Conservation (phyloP, 2,888 invertebrate species). For the Apomyelois bistriatella region DNA sequence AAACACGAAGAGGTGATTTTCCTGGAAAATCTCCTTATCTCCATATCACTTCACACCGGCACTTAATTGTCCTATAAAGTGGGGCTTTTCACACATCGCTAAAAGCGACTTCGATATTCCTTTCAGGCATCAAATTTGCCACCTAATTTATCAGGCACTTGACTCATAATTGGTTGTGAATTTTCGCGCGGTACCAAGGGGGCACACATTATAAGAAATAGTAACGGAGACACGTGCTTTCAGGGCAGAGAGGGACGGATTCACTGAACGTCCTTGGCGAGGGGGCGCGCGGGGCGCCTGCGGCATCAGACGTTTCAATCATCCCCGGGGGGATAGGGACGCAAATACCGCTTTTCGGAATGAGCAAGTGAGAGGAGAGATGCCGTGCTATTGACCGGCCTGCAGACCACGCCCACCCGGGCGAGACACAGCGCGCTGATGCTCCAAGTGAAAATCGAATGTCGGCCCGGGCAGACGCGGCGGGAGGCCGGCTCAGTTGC, state of each 20-base stretch:
- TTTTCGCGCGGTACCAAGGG: slow-evolving; percentile 74
- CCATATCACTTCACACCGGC: slow-evolving; percentile 72
- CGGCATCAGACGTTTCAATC: slow-evolving; percentile 80
- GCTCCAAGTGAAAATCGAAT: slow-evolving; percentile 79
- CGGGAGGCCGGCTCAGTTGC: slow-evolving; percentile 52
- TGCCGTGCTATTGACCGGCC: slow-evolving; percentile 79
- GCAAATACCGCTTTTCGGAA: slow-evolving; percentile 30
- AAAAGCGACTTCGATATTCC: slow-evolving; percentile 57
- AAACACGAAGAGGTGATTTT: slow-evolving; percentile 65
- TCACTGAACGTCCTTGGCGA: slow-evolving; percentile 79
- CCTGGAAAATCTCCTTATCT: slow-evolving; percentile 64
- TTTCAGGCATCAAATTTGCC: slow-evolving; percentile 71
- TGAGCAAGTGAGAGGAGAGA: slow-evolving; percentile 55
- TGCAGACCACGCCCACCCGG: slow-evolving; percentile 77
- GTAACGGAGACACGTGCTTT: slow-evolving; percentile 78
- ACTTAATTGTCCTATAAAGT: slow-evolving; percentile 64
- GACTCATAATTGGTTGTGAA: slow-evolving; percentile 77
- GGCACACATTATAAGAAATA: slow-evolving; percentile 78
- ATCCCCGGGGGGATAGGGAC: slow-evolving; percentile 70
- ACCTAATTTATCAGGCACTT: slow-evolving; percentile 75
- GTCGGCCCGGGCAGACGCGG: slow-evolving; percentile 76
- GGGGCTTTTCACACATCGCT: slow-evolving; percentile 60
- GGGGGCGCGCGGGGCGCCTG: slow-evolving; percentile 78
- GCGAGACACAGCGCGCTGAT: slow-evolving; percentile 73
- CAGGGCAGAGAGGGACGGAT: slow-evolving; percentile 80